Conservation (phyloP, 2,888 invertebrate species). For the Alentia gelatinosa region DNA sequence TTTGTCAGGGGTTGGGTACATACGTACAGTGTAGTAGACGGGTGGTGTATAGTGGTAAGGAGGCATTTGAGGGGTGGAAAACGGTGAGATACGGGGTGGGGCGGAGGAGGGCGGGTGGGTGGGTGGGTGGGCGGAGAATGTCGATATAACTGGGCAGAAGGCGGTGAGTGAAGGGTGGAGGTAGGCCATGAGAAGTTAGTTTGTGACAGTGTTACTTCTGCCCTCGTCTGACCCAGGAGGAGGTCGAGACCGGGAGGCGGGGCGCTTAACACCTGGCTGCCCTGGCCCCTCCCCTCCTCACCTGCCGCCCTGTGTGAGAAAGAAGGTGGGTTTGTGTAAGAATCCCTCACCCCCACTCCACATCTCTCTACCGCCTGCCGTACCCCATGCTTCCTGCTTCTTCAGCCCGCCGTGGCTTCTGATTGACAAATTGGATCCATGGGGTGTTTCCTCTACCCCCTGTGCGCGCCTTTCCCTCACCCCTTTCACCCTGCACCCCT, state of each 20-base stretch:
- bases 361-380: background rate
- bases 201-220: background rate
- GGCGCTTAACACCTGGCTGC: constrained; percentile 35
- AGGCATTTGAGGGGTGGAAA: no score
- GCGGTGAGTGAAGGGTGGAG: background rate
- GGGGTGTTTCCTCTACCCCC: constrained; percentile 25
- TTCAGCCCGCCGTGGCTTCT: background rate
- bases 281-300: background rate
- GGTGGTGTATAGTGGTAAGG: no score
- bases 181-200: no score
- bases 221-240: background rate
- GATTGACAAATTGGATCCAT: constrained; percentile 50
- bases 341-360: background rate
- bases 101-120: no score
- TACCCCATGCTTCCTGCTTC: background rate
- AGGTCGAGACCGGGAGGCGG: background rate
- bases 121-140: no score
- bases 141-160: background rate
- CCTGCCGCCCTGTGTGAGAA: background rate
- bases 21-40: no score
- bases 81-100: no score
- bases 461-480: constrained; percentile 15
- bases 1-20: no score
- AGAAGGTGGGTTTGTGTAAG: background rate
- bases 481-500: background rate